phyloP scores from a whole-genome alignment of 2,113 vertebrate species.

The Marmota monax region DNA sequence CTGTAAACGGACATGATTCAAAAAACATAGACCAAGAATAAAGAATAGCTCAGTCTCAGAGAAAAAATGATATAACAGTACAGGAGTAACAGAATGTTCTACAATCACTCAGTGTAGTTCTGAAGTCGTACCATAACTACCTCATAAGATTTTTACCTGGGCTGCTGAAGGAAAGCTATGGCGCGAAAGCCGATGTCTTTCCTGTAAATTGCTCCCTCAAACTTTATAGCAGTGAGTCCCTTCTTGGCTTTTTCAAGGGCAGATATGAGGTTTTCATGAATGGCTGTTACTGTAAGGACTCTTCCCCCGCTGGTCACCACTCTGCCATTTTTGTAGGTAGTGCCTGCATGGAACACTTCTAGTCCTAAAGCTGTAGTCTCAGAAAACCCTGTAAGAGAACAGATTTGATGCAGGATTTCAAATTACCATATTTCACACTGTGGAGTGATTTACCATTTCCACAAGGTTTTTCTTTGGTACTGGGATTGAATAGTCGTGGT shows the following conservation, averaged over 20 bases:
- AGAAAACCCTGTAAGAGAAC: constrained; percentile 88
- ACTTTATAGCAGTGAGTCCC: constrained; percentile 90
- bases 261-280: constrained; percentile 87
- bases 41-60: background rate
- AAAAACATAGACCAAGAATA: background rate
- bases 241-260: constrained; percentile 92
- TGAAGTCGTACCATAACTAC: background rate
- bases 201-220: constrained; percentile 92
- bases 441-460: background rate
- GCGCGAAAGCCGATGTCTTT: constrained; percentile 94
- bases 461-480: background rate
- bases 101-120: background rate
- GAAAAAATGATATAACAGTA: background rate
- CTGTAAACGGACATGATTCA: constrained; percentile 7
- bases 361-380: constrained; percentile 90
- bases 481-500: background rate
- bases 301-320: constrained; percentile 95
- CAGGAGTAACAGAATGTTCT: background rate
- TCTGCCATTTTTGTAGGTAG: constrained; percentile 88
- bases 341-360: constrained; percentile 97
- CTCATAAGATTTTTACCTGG: constrained; percentile 89
- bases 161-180: constrained; percentile 90
- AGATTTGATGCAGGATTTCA: background rate
- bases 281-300: constrained; percentile 93
- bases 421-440: background rate